Evolutionary conservation across 2,113 vertebrate genomes (phyloP).

Genomic region (Eulemur rufifrons): DNA sequence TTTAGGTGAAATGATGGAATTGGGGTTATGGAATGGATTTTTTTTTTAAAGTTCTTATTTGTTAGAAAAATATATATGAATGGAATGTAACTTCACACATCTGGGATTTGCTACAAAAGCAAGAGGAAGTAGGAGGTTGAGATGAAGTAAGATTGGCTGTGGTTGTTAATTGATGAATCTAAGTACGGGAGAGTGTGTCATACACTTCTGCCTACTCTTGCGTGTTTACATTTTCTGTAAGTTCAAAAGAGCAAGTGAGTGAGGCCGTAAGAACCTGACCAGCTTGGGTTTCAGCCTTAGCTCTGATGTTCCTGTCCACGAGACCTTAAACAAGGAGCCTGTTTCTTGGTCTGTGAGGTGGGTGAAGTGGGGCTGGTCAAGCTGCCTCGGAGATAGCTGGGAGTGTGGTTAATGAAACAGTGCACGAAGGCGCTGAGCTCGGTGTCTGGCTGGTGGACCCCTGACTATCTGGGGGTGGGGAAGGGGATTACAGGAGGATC

Average conservation of each 20-base stretch:
- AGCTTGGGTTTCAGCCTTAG: background rate
- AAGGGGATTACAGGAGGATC: background rate
- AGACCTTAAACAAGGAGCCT: background rate
- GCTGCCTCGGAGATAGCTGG: background rate
- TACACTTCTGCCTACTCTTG: background rate
- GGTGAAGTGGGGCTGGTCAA: background rate
- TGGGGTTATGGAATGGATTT: background rate
- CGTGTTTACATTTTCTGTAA: fast-evolving
- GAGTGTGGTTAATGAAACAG: background rate
- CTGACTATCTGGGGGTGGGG: too few species aligned
- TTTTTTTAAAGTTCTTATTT: background rate
- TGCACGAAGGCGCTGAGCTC: fast-evolving
- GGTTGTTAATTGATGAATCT: background rate
- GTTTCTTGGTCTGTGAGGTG: background rate
- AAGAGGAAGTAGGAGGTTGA: background rate
- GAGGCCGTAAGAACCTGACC: fast-evolving
- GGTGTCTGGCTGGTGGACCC: fast-evolving
- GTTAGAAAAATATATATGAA: background rate
- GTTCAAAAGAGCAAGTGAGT: background rate
- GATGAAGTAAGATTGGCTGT: fast-evolving
- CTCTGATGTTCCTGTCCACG: background rate
- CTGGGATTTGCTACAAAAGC: background rate
- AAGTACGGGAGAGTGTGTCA: fast-evolving
- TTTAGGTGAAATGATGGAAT: background rate
- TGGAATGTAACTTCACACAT: background rate